Evolutionary conservation across 2,113 vertebrate species (phyloP).

Genomic region (Lophotis ruficrista): DNA sequence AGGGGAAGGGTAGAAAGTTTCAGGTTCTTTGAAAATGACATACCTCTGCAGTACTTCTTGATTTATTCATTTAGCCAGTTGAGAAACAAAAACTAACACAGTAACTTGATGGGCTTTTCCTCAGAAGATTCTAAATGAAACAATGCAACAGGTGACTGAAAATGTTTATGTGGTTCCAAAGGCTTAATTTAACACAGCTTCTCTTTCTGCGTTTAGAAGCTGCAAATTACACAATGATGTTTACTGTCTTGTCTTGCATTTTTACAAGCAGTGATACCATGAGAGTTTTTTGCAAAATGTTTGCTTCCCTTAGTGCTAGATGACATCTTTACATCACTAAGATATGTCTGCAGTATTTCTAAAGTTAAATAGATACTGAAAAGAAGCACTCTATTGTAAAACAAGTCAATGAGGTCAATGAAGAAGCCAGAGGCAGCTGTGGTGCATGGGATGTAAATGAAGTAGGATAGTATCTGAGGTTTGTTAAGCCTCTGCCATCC

Average conservation of each 20-base stretch:
- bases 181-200: not conserved
- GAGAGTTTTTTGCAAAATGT: not conserved
- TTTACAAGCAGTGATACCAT: not conserved
- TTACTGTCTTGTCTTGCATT: not conserved
- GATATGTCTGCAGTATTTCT: not conserved
- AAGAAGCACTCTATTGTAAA: slow-evolving; percentile 2
- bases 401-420: not conserved
- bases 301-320: not conserved
- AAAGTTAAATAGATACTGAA: not conserved
- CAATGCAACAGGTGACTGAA: not conserved
- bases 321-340: not conserved
- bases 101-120: not conserved
- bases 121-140: not conserved
- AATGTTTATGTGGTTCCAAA: not conserved
- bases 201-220: not conserved
- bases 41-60: not conserved
- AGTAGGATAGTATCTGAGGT: not conserved
- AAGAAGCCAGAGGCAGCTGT: not conserved
- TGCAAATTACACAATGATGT: not conserved
- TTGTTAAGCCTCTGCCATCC: not conserved
- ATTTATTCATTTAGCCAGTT: not conserved
- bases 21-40: not conserved
- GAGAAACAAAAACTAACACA: not conserved
- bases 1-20: not conserved
- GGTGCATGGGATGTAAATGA: slow-evolving; percentile 1